Percentiles rank a stretch among this genome's conserved stretches.
Evolutionary conservation across 35 echinoderm and acorn worm genomes (phyloP).

Genomic region (Eucidaris tribuloides): DNA sequence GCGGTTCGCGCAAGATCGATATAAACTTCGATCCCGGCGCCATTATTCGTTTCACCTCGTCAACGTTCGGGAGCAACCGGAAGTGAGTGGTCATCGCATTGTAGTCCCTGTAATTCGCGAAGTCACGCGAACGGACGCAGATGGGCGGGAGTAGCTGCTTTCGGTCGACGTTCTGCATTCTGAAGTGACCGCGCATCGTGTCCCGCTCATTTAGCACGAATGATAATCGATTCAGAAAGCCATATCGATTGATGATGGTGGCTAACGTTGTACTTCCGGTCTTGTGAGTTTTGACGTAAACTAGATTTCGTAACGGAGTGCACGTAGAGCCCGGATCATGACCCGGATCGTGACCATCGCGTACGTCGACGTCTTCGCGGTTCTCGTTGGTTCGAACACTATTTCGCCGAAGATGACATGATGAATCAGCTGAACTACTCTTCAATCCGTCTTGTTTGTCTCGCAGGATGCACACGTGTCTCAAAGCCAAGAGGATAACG

Average conservation of each 20-base stretch:
- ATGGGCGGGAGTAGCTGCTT: background rate
- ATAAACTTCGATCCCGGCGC: background rate
- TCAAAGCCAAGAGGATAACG: too few relatives aligned
- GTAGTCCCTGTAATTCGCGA: background rate
- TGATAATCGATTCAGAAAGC: conserved; percentile 11
- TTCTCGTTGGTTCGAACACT: too few relatives aligned
- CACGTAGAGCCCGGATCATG: too few relatives aligned
- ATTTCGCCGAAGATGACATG: too few relatives aligned
- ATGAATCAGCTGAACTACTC: too few relatives aligned
- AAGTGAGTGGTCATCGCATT: background rate
- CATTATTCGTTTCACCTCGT: background rate
- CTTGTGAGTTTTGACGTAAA: conserved; percentile 63
- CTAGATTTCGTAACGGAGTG: background rate
- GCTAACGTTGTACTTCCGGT: conserved; percentile 47
- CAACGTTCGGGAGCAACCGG: background rate
- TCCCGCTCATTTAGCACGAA: conserved; percentile 14
- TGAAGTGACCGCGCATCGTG: background rate
- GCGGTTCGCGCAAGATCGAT: background rate
- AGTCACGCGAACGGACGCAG: background rate
- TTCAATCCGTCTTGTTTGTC: too few relatives aligned
- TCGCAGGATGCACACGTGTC: too few relatives aligned
- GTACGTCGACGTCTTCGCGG: too few relatives aligned
- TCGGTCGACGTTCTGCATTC: background rate
- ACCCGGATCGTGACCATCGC: too few relatives aligned
- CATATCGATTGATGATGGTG: conserved; percentile 34